Conservation (phyloP, 2,797 vertebrate genomes). For the Acipenser ruthenus region DNA sequence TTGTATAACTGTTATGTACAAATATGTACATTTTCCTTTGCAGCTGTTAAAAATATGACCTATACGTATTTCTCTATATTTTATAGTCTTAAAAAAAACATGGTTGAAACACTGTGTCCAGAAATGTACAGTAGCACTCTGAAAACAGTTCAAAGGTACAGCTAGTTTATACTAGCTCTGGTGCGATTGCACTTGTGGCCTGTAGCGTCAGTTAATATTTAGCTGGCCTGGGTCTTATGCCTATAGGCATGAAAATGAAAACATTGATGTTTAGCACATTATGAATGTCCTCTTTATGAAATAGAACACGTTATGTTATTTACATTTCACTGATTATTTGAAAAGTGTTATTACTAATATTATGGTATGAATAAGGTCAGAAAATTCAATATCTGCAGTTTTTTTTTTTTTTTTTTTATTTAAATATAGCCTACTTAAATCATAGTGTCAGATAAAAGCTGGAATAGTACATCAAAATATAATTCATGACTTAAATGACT, state of each 20-base stretch:
- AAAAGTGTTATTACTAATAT: neutral
- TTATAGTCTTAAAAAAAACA: too few relatives aligned
- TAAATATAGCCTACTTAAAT: neutral
- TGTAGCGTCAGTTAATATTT: neutral
- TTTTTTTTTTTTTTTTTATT: neutral
- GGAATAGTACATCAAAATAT: neutral
- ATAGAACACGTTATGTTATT: neutral
- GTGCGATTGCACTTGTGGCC: too few relatives aligned
- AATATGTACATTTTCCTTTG: too few relatives aligned
- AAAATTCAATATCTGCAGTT: neutral
- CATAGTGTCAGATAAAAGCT: neutral
- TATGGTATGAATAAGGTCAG: neutral
- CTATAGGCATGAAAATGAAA: neutral
- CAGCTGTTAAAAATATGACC: too few relatives aligned
- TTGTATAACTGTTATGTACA: too few relatives aligned
- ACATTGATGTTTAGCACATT: neutral
- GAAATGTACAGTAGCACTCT: too few relatives aligned
- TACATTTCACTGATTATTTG: neutral
- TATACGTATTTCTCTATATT: too few relatives aligned
- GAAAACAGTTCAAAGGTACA: too few relatives aligned
- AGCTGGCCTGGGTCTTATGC: neutral
- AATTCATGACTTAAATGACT: neutral
- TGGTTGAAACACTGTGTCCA: too few relatives aligned
- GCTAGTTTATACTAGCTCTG: too few relatives aligned
- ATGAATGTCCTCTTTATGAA: slow-evolving; percentile 1